These are phyloP conservation scores for Macrotus californicus DNA, from an alignment of 2,113 vertebrate species.

Conservation along the genomic window DNA sequence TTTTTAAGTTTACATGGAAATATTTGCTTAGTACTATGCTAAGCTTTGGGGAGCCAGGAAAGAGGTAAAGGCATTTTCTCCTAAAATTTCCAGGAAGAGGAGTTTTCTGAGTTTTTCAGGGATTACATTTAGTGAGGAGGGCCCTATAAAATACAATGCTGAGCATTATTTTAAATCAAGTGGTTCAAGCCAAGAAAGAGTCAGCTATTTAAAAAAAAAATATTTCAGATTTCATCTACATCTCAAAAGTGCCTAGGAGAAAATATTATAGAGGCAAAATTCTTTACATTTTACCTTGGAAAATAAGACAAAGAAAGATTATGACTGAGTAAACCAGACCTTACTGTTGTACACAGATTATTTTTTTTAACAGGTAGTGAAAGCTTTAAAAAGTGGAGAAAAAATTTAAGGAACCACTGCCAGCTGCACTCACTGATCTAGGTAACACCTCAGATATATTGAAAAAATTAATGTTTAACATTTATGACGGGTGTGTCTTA, in stretches of 20 bases:
- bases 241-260: background rate
- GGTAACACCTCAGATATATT: background rate
- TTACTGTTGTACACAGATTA: background rate
- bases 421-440: background rate
- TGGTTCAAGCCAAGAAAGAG: background rate
- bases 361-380: background rate
- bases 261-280: background rate
- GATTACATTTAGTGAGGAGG: background rate
- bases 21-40: background rate
- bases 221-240: background rate
- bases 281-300: conserved; percentile 8
- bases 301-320: background rate
- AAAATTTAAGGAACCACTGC: background rate
- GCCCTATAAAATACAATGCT: background rate
- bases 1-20: background rate
- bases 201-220: background rate
- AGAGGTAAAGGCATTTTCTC: background rate
- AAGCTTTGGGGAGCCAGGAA: background rate
- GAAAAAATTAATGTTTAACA: background rate
- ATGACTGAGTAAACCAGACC: background rate
- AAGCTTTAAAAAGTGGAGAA: conserved; percentile 7
- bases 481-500: conserved; percentile 14
- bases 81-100: background rate
- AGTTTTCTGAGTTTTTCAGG: background rate
- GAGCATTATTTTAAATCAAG: conserved; percentile 38